Conservation (phyloP, 2,797 vertebrate genomes). For the Furcifer pardalis region DNA sequence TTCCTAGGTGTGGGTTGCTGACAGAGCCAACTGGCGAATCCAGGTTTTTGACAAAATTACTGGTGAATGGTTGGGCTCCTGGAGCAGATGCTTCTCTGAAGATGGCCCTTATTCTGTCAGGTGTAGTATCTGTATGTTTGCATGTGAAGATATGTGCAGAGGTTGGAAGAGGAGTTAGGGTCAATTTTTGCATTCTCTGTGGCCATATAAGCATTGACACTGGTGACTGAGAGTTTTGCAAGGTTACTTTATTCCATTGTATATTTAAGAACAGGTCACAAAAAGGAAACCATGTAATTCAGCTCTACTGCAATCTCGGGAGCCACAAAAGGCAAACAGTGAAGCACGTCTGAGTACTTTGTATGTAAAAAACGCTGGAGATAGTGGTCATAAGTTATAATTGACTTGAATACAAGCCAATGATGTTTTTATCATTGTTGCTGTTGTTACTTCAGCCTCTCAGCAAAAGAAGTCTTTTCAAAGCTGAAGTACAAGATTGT, state of each 20-base stretch:
- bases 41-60: conserved; percentile 91
- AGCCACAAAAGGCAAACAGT: too few species aligned
- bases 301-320: too few species aligned
- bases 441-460: not conserved
- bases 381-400: too few species aligned
- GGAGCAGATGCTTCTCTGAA: conserved; percentile 89
- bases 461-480: not conserved
- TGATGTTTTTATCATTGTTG: too few species aligned
- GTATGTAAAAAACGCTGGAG: too few species aligned
- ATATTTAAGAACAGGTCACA: too few species aligned
- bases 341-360: too few species aligned
- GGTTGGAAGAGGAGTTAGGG: not conserved
- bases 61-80: conserved; percentile 91
- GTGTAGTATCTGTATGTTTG: conserved; percentile 60
- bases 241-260: not conserved
- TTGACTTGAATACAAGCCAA: too few species aligned
- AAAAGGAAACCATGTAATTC: too few species aligned
- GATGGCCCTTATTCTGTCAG: conserved; percentile 92
- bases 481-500: not conserved
- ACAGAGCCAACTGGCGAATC: conserved; percentile 91
- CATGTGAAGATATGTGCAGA: not conserved
- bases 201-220: not conserved
- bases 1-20: conserved; percentile 93
- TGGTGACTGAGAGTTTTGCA: not conserved
- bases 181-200: not conserved